Base-by-base conservation (phyloP, 2,888 invertebrate species). In the Morpho achilles region DNA sequence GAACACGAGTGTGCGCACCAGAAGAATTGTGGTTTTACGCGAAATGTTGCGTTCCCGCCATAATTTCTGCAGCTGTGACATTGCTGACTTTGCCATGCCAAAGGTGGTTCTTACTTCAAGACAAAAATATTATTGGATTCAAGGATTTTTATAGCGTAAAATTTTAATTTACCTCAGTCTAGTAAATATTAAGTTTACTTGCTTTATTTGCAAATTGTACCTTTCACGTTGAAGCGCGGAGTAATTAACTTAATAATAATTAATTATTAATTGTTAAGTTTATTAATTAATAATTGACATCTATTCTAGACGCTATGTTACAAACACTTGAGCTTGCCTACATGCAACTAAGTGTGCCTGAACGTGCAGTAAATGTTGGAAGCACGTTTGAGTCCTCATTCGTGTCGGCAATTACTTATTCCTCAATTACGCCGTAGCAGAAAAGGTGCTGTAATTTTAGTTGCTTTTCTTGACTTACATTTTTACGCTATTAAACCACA, bases 331-430 rank as follows among this genome's bases (percentile, higher is more conserved):
- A 47, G 41, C 40, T 7, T 39, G 46, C 46, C 16, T 53, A 41
- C 46, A 53, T 41, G 47, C 53, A 52, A 32, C 45, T 52, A 43
- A 53, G 46, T 45, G 41, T 40, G 16, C 52, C 53, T 44, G 39
- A 44, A 52, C 43, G 42, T 39, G 45, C 45, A 32, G 10, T 45
- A 45, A 46, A 22, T 22, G 47, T 47, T 40, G 39, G 46, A 46
- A 46, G 53, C 45, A 53, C 53, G 46, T 8, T 46, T 46, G 40
- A 40, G 32, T 52, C 39, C 46, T 41, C 45, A 40, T 46, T 53
- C 53, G 46, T 53, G 53, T 46, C 22, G 41, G 46, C 53, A 53
- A 53, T 53, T 53, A 53, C 40, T 43, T 51, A 52, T 52, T 52
- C 52, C 39, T 52, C 52, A 45, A 53, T 41, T 53, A 47, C 46